phyloP scores from a whole-genome alignment of 2,113 vertebrate genomes.

The Neotoma lepida region DNA sequence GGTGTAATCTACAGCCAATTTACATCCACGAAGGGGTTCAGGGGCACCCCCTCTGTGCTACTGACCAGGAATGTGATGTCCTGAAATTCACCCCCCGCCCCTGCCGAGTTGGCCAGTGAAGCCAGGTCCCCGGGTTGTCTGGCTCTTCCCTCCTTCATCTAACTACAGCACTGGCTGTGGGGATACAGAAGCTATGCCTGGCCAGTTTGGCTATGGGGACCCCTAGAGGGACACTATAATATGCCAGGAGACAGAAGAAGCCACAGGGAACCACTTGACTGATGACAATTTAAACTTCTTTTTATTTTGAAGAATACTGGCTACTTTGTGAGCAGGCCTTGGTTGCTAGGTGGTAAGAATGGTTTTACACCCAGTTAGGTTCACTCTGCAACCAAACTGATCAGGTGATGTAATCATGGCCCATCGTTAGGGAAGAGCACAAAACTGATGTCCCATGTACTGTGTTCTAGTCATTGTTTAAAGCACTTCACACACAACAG shows the following conservation, averaged over 20 bases:
- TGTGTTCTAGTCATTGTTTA: background rate
- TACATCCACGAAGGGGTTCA: background rate
- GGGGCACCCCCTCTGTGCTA: background rate
- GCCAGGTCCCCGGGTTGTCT: background rate
- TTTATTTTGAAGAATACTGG: constrained; percentile 37
- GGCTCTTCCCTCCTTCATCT: background rate
- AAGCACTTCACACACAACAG: background rate
- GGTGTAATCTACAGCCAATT: background rate
- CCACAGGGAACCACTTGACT: background rate
- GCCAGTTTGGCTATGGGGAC: background rate
- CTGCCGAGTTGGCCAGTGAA: background rate
- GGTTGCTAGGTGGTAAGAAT: background rate
- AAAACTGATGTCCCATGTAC: background rate
- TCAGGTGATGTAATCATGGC: background rate
- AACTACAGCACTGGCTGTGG: background rate
- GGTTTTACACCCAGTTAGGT: background rate
- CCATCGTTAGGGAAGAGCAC: background rate
- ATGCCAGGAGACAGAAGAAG: background rate
- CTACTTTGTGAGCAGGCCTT: background rate
- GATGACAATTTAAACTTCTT: constrained; percentile 3
- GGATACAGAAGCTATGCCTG: background rate
- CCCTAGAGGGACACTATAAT: background rate
- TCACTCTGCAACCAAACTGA: background rate
- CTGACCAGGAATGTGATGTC: background rate
- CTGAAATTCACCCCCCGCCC: background rate